Evolutionary conservation across 2,888 invertebrate genomes (phyloP).

Genomic region (Lampropteryx suffumata): DNA sequence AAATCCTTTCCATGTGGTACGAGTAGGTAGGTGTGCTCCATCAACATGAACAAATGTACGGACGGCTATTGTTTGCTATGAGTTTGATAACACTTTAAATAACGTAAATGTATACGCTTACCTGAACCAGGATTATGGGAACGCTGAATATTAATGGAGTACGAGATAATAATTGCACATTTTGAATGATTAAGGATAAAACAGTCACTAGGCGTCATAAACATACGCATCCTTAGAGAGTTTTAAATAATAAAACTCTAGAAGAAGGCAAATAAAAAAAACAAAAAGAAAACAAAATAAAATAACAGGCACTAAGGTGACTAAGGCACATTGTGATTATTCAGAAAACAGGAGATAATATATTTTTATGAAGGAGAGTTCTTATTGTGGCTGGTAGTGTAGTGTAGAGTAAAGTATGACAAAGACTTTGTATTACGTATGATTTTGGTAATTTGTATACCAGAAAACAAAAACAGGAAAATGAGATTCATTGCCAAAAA

Average conservation of each 20-base stretch:
- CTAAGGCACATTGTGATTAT: slow-evolving; percentile 73
- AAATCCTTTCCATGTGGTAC: slow-evolving; percentile 25
- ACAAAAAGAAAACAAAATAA: slow-evolving; percentile 40
- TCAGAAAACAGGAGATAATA: slow-evolving; percentile 23
- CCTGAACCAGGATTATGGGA: slow-evolving; percentile 17
- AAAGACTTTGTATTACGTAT: too few species aligned
- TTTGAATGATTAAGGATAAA: slow-evolving; percentile 46
- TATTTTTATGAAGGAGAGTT: too few species aligned
- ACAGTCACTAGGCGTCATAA: slow-evolving; percentile 47
- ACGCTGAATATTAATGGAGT: slow-evolving; percentile 24
- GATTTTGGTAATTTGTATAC: too few species aligned
- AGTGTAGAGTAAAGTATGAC: too few species aligned
- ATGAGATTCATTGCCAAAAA: too few species aligned
- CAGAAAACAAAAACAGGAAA: too few species aligned
- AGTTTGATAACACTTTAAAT: slow-evolving; percentile 34
- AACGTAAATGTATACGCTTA: slow-evolving; percentile 32
- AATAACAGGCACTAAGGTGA: slow-evolving; percentile 60
- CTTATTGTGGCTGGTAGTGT: too few species aligned
- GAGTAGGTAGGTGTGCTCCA: slow-evolving; percentile 10
- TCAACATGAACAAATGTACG: slow-evolving; percentile 22
- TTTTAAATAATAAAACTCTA: slow-evolving; percentile 45
- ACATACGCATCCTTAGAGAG: slow-evolving; percentile 24
- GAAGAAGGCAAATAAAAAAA: slow-evolving; percentile 47
- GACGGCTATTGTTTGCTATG: slow-evolving; percentile 28
- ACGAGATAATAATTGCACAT: slow-evolving; percentile 21